Base-by-base conservation (phyloP, 2,888 invertebrate species). In the Lithodes maja region DNA sequence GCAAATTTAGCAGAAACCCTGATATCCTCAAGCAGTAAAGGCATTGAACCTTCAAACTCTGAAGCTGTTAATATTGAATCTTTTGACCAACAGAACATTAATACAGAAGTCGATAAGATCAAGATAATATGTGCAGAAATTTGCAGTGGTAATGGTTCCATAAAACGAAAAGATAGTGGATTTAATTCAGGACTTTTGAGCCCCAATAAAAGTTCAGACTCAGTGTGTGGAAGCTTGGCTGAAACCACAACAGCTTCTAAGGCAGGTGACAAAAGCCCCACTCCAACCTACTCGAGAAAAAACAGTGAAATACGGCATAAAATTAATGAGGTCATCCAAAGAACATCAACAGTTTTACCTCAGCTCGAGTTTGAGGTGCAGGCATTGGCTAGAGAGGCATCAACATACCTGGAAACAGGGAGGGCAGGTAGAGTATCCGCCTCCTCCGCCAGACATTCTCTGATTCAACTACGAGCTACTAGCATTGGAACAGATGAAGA, bases 311-410 rank as follows among this genome's bases (percentile, higher is more conserved):
- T 69, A 55, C 50, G 53, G 50, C 71, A 49, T 17, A 74, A 80
- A 5, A 12, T 81, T 17, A 9, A 86, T 5, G 55, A 77, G 2
- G 82, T n/a, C 49, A 82, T 77, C 15, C 12, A 61, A 50, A 33
- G 50, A 80, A n/a, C 82, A 75, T 15, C 61, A 15, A 77, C 9
- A 50, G 52, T 71, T 17, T 15, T 81, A 12, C 80, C 88, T 15
- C 69, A 79, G 49, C 52, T 85, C 7, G 88, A 89, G 52, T 85
- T 85, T 0, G 81, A 89, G 81, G 88, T 89, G 17, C 71, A 89
- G 5, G 81, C 84, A 3, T 52, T 89, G 55, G 53, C 71, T 3
- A 85, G 80, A 9, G 84, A 89, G 61, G 85, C 85, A 15, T 85
- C 85, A 1, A 17, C 17, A 33, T 79, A 75, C 68, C 52, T 89